These are phyloP conservation scores for Vireo griseus DNA, from an alignment of 2,797 vertebrate genomes.

Conservation along the genomic window DNA sequence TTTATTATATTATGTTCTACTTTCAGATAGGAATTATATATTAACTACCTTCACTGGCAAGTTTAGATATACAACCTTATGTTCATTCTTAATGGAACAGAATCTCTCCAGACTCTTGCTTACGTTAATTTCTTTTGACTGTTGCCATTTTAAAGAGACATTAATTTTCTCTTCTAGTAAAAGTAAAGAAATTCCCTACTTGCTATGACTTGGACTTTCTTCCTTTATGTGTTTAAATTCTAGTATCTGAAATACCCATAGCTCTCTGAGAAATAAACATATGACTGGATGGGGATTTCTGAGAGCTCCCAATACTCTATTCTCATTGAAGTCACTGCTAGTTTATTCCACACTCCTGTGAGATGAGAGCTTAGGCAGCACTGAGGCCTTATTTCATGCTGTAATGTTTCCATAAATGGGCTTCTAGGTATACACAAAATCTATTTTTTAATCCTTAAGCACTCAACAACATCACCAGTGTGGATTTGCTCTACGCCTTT, in stretches of 20 bases:
- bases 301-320: neutral
- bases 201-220: neutral
- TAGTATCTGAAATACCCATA: neutral
- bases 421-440: neutral
- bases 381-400: neutral
- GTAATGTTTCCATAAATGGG: neutral
- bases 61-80: neutral
- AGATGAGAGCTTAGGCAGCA: neutral
- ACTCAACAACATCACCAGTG: neutral
- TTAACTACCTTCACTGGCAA: neutral
- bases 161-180: neutral
- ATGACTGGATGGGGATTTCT: neutral
- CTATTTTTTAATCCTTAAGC: conserved; percentile 9
- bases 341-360: neutral
- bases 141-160: neutral
- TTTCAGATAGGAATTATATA: neutral
- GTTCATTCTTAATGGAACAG: neutral
- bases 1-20: neutral
- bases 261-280: neutral
- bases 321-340: neutral
- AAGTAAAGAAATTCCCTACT: neutral
- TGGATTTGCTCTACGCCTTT: neutral
- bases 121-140: neutral
- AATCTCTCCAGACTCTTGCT: neutral
- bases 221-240: neutral